Conservation (phyloP, 2,113 vertebrate species). For the Origma solitaria region DNA sequence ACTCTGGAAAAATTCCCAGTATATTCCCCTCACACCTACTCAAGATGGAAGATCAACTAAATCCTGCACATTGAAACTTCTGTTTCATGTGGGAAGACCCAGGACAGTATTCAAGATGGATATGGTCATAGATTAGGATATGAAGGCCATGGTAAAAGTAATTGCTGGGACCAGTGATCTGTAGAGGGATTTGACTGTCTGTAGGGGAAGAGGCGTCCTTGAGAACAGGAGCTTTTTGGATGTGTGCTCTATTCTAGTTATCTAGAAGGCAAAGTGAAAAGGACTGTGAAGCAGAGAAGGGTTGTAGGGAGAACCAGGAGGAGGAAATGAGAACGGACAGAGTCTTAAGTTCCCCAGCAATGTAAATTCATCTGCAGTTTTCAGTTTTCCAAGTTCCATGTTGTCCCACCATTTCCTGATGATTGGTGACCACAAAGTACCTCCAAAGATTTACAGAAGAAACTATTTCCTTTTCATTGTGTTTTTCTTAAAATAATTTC, state of each 20-base stretch:
- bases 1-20: neutral
- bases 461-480: neutral
- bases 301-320: neutral
- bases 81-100: neutral
- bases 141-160: neutral
- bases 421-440: neutral
- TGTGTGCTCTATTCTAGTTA: neutral
- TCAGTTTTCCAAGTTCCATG: neutral
- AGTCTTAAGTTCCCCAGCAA: neutral
- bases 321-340: neutral
- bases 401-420: neutral
- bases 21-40: neutral
- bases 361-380: neutral
- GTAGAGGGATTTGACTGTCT: neutral
- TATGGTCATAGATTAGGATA: neutral
- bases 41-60: neutral
- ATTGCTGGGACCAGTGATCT: neutral
- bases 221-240: neutral
- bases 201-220: neutral
- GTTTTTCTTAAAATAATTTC: neutral
- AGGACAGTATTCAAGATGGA: neutral
- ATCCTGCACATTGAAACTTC: neutral
- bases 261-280: neutral
- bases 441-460: neutral
- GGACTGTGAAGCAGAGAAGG: neutral